phyloP scores from a whole-genome alignment of 2,888 invertebrate species.

The Cephus rjabovi region DNA sequence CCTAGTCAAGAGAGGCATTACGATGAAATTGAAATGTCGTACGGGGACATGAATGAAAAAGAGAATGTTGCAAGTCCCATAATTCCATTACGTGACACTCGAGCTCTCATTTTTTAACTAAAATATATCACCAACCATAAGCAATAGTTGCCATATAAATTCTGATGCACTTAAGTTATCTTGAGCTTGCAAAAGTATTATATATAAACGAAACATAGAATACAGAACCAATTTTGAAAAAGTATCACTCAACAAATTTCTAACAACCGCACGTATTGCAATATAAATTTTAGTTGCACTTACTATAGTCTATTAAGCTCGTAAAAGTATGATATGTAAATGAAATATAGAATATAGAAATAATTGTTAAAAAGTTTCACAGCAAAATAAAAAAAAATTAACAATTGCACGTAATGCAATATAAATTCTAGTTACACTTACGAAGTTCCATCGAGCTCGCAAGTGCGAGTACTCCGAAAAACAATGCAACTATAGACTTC shows the following conservation, averaged over 20 bases:
- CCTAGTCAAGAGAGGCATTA: neutral
- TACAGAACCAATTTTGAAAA: too few species aligned
- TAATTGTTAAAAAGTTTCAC: neutral
- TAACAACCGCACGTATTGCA: neutral
- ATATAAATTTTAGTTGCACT: conserved; percentile 13
- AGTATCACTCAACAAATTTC: neutral
- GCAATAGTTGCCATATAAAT: neutral
- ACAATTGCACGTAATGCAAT: neutral
- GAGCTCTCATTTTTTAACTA: neutral
- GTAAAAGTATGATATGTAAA: conserved; percentile 12
- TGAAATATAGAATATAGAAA: neutral
- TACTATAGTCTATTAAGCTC: conserved; percentile 20
- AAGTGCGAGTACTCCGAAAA: conserved; percentile 2
- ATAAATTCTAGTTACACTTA: conserved; percentile 29
- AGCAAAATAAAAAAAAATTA: neutral
- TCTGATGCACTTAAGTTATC: conserved; percentile 22
- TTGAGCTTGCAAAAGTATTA: conserved; percentile 11
- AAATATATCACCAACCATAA: neutral
- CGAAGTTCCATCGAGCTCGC: conserved; percentile 31
- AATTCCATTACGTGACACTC: neutral
- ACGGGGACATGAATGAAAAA: too few species aligned
- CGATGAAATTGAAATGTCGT: neutral
- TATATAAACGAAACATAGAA: neutral
- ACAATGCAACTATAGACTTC: neutral
- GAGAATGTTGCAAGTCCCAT: neutral